Evolutionary conservation across 2,797 vertebrate genomes (phyloP), one percentile per base, ranked within the genome.

Genomic region (Centroberyx gerrardi): DNA sequence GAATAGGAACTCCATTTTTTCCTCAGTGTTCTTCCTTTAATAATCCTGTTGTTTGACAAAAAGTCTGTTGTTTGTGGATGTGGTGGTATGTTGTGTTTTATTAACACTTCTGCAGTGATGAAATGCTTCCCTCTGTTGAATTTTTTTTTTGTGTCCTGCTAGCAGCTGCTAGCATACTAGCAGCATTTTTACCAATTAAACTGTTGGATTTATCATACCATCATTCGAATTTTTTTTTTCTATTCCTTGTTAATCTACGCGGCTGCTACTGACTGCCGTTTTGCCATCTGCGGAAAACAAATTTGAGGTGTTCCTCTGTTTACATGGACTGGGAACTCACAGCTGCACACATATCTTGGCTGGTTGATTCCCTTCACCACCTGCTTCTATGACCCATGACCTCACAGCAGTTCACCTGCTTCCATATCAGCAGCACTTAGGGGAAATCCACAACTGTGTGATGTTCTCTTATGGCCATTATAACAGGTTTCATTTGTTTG

Each of bases 361-460:
- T 38, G 17, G 6, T 73, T 51, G 67, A 55, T 58, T 71, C 69
- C n/a, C 36, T 63, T 72, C 63, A 58, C 62, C 76, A 85, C 62
- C 78, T 74, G 74, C 63, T 67, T 63, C 42, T 53, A 13, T 80
- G 40, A 14, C 64, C 18, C 22, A 17, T 79, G 63, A 68, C 72
- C 65, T 58, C 17, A 53, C 48, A 54, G 38, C 44, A 14, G 49
- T 36, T 65, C 46, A 69, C 49, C 48, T 71, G 48, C 27, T 72
- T 68, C 56, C 40, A 28, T 67, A 38, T 53, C 12, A 53, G 62
- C 22, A 44, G 49, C 27, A 61, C 48, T 17, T 10, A 6, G 31
- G 46, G 42, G 33, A 74, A 67, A 42, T 58, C 6, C 8, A 62
- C 44, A 81, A 40, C 14, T 27, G 5, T 62, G 14, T 29, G 31